Base-by-base conservation (phyloP, 2,797 vertebrate species). In the Esox masquinongy region DNA sequence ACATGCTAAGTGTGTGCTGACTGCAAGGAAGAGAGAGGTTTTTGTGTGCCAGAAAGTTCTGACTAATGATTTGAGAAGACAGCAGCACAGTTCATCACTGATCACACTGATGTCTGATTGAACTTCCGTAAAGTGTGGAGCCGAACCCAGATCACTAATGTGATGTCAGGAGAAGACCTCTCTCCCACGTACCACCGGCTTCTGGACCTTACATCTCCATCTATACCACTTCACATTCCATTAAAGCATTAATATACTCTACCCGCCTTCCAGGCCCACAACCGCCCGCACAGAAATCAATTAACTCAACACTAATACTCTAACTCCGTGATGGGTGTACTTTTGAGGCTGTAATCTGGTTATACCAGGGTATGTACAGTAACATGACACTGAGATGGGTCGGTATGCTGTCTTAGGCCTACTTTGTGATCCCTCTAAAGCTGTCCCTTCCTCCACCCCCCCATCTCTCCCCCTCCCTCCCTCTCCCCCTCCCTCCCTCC, bases 401-500 rank as follows among this genome's bases (percentile, higher is more conserved):
- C n/a, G 8, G 68, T 15, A 50, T 26, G 43, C 11, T n/a, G 67
- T 12, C 15, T 43, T 68, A 70, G n/a, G 11, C 70, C 29, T 3
- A n/a, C 24, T 17, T 29, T 31, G 31, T 17, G 63, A 7, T 14
- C 22, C 7, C 69, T 16, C 24, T 31, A 14, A 51, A 2, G 6
- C 34, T 3, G 14, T 26, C 50, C 2, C 24, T 70, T 22, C 47
- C 53, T 83, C 56, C 53, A 17, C 47, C 3, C 81, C 63, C 51
- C 47, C 63, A 3, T 24, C 5, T 43, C 7, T 63, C 34, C 63
- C 29, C 12, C 14, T 69, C 29, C 39, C 31, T 47, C 64, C 26
- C 8, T 51, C 9, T 69, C 66, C 77, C 59, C 47, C 53, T 83
- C 56, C 51, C 26, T 63, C 2, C 81, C 63, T 68, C 47, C 61